phyloP scores from a whole-genome alignment of 2,797 vertebrate genomes.

The Steatocranus sp. region DNA sequence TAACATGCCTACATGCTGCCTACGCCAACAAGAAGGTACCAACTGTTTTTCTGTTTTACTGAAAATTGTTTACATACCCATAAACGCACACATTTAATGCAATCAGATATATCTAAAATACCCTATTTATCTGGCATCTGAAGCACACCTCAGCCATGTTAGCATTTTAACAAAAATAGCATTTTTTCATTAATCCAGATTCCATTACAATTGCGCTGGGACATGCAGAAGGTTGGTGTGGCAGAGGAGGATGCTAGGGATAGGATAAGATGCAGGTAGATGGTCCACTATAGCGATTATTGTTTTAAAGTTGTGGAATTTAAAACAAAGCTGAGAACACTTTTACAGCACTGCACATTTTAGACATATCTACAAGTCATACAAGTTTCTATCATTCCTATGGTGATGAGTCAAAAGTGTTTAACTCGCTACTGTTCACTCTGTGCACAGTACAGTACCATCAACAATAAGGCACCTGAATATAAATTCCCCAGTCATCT shows the following conservation, averaged over 20 bases:
- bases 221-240: background rate
- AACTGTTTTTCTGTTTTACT: background rate
- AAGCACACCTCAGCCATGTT: background rate
- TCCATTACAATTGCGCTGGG: background rate
- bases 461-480: background rate
- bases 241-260: background rate
- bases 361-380: background rate
- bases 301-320: background rate
- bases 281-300: background rate
- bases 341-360: background rate
- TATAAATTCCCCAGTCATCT: rapidly evolving
- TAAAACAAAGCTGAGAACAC: background rate
- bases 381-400: rapidly evolving
- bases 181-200: background rate
- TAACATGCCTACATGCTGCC: background rate
- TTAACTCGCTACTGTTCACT: background rate
- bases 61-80: background rate
- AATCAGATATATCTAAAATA: background rate
- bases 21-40: background rate
- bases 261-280: background rate
- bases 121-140: background rate
- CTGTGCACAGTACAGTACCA: background rate
- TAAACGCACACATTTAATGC: background rate
- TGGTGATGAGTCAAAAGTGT: background rate
- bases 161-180: background rate